Evolutionary conservation across 37 sponge, comb jelly and placozoan species (phyloP).

Genomic region (Geodia barretti): DNA sequence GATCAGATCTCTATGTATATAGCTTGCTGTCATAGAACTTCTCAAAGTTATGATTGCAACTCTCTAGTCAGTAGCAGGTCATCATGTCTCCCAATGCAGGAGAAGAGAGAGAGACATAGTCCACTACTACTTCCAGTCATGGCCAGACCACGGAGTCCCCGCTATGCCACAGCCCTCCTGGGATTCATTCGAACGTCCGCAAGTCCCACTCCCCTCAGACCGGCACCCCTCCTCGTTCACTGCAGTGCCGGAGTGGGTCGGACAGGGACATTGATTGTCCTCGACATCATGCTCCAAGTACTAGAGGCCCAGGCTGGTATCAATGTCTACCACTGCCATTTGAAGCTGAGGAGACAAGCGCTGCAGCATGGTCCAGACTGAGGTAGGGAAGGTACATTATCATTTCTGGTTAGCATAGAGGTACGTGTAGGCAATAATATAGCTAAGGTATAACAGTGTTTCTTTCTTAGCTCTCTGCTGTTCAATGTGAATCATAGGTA

Average conservation of each 20-base stretch:
- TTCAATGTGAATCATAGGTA: not conserved
- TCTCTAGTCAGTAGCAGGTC: no score
- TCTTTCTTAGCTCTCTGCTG: not conserved
- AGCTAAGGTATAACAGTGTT: no score
- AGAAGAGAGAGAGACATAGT: no score
- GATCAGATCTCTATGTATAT: no score
- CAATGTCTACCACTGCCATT: conserved; percentile 31
- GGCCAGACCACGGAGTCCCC: conserved; percentile 84
- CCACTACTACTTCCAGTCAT: conserved; percentile 61
- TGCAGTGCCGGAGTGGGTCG: conserved; percentile 77
- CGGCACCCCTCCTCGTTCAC: conserved; percentile 52
- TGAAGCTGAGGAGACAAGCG: conserved; percentile 19
- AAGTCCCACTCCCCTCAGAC: not conserved
- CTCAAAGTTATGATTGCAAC: no score
- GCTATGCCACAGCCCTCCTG: conserved; percentile 64
- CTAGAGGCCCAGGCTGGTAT: conserved; percentile 15
- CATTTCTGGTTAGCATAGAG: no score
- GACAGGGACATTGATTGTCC: conserved; percentile 55
- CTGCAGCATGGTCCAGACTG: not conserved
- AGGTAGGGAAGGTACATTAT: conserved; percentile 29
- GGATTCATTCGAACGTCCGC: conserved; percentile 53
- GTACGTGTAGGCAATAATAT: no score
- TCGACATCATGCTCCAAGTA: conserved; percentile 49
- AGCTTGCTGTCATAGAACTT: no score
- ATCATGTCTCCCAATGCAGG: no score